Base-by-base conservation (phyloP, 2,797 vertebrate genomes). In the Chelonia mydas region DNA sequence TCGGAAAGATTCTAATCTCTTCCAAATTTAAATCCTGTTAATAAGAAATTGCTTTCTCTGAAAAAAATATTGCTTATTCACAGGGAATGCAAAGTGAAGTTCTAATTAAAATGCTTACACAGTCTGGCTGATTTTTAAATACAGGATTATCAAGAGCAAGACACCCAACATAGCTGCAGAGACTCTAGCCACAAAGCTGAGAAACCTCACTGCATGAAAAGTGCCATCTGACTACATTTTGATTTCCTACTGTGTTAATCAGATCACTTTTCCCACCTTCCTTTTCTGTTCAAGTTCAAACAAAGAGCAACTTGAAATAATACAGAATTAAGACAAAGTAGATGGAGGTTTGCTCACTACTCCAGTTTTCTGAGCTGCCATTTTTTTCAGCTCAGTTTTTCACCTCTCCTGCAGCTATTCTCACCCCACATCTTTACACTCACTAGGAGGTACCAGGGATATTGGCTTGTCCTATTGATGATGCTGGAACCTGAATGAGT, bases 121-220 rank as follows among this genome's bases (percentile, higher is more conserved):
- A 92, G 49, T 77, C 95, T 95, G 55, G 15, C 41, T 96, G 91
- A 91, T 95, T 96, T 88, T 96, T 91, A 94, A 92, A 65, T 90
- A 89, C 72, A 83, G 21, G 47, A 78, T 94, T 89, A 89, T 82
- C 85, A 77, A 88, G 11, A 89, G 87, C 31, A 84, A 57, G 45
- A 55, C 6, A 19, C 82, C n/a, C 81, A 95, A 84, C 27, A 25
- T 59, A 86, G 86, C 27, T 59, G 80, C 87, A 94, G 88, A 88
- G 76, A 91, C 45, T 89, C 16, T n/a, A 57, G 77, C 86, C 1
- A 11, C 81, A 94, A 88, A 55, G 86, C 21, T 72, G 88, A 49
- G 45, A 90, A 95, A 74, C 3, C 15, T 76, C 0, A 1, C 15
- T 5, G 50, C 3, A 10, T 72, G 15, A 81, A 59, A 77, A 15